Base-by-base conservation (phyloP, 2,113 vertebrate species). In the Ciconia maguari region DNA sequence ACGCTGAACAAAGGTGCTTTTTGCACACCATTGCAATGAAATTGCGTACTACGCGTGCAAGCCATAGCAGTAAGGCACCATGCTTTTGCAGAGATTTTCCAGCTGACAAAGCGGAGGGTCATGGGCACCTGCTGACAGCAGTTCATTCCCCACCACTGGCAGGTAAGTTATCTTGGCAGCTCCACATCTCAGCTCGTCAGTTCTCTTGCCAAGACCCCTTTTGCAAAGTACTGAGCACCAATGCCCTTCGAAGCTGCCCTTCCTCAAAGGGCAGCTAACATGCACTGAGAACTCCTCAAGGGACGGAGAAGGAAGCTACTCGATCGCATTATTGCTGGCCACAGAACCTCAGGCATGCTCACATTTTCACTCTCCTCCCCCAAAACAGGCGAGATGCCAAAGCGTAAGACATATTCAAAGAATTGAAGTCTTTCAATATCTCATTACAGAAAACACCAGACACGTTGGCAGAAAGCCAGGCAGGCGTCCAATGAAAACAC, bases 401-500 rank as follows among this genome's bases (percentile, higher is more conserved):
- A 38, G 60, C 85, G 76, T 46, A 96, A 95, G 92, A 88, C 55
- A 95, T 83, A 96, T 83, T 95, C 90, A 95, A 94, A 96, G 93
- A 96, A 89, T 5, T 86, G 76, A 96, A 95, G 95, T 90, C 94
- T 95, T 95, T 96, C 96, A 96, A 87, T 96, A 97, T 96, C 95
- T 97, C 88, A 78, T 96, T 97, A 96, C 92, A 95, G 92, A 96
- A 94, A 96, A 94, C 71, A 96, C 85, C 92, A 97, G 93, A 96
- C 93, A 75, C 89, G 90, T 36, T 95, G 96, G 96, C 95, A 89
- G 86, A 62, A 86, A 90, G 83, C 96, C 96, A 97, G 92, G 38
- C 76, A 93, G 62, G 83, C 93, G 93, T 96, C 96, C 96, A 97
- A 94, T 49, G 64, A 95, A 97, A 97, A 97, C 94, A 96, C 58